Evolutionary conservation across 2,888 invertebrate species (phyloP).

Genomic region (Drosophila ezoana): DNA sequence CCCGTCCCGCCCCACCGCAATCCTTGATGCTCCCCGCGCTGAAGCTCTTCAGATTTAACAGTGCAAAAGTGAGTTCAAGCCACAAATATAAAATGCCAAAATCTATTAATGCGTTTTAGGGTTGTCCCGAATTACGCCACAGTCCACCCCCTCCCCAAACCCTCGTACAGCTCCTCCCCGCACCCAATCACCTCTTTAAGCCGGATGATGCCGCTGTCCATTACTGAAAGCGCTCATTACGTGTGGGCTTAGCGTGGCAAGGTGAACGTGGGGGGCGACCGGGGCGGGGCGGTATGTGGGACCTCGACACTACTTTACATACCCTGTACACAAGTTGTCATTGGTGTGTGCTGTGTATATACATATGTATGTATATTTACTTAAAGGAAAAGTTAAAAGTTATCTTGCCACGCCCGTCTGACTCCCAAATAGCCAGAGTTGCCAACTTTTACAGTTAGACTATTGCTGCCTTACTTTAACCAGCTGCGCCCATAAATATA

Average conservation of each 20-base stretch:
- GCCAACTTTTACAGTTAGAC: no score
- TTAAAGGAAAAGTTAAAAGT: no score
- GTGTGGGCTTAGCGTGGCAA: neutral
- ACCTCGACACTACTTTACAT: constrained; percentile 35
- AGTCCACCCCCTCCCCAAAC: constrained; percentile 2
- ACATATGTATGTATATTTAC: no score
- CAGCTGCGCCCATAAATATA: no score
- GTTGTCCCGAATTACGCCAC: constrained; percentile 17
- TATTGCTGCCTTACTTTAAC: no score
- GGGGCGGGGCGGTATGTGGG: neutral
- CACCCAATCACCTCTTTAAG: neutral
- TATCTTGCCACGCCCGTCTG: no score
- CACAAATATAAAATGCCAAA: constrained; percentile 47
- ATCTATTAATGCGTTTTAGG: constrained; percentile 54
- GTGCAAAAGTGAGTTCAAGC: constrained; percentile 48
- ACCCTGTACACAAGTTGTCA: neutral
- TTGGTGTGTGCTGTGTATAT: neutral
- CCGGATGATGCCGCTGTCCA: constrained; percentile 37
- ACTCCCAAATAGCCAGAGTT: no score
- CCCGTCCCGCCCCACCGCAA: neutral
- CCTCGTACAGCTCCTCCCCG: neutral
- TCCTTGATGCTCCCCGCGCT: neutral
- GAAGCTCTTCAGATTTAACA: constrained; percentile 10
- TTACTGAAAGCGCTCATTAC: constrained; percentile 39
- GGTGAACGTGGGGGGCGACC: neutral